Evolutionary conservation across 2,113 vertebrate species (phyloP).

Genomic region (Paratilapia polleni): DNA sequence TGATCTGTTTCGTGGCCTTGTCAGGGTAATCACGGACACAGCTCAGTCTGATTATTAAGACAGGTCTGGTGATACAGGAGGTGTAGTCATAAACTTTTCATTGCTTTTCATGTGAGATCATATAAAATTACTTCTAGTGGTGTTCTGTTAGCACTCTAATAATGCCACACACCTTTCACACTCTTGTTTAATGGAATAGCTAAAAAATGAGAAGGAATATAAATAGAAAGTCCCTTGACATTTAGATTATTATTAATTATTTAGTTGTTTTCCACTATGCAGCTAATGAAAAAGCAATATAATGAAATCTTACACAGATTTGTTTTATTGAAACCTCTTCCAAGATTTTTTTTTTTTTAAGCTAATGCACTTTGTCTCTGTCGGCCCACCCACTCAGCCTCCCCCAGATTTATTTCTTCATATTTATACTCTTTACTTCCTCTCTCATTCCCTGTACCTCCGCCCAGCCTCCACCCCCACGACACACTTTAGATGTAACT

Average conservation of each 20-base stretch:
- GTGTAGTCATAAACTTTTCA: neutral
- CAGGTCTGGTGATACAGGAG: neutral
- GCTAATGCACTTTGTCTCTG: neutral
- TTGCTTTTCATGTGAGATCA: neutral
- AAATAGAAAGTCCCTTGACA: constrained; percentile 8
- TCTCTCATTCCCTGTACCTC: neutral
- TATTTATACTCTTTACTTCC: constrained; percentile 50
- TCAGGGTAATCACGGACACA: neutral
- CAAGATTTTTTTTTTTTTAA: constrained; percentile 7
- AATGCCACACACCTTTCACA: neutral
- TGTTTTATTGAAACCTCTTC: constrained; percentile 28
- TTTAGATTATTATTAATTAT: constrained; percentile 61
- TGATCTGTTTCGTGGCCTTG: neutral
- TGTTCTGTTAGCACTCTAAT: neutral
- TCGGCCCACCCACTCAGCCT: neutral
- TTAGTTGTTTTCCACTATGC: constrained; percentile 46
- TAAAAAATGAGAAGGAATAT: constrained; percentile 4
- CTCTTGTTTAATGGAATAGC: neutral
- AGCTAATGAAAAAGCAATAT: constrained; percentile 35
- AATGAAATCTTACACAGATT: constrained; percentile 32
- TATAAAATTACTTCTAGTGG: neutral
- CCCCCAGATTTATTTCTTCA: constrained; percentile 27
- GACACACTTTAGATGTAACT: constrained; percentile 37
- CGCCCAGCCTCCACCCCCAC: neutral
- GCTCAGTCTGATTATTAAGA: neutral